These are phyloP conservation scores for Sicus ferrugineus DNA, from an alignment of 2,888 invertebrate genomes.

Conservation along the genomic window DNA sequence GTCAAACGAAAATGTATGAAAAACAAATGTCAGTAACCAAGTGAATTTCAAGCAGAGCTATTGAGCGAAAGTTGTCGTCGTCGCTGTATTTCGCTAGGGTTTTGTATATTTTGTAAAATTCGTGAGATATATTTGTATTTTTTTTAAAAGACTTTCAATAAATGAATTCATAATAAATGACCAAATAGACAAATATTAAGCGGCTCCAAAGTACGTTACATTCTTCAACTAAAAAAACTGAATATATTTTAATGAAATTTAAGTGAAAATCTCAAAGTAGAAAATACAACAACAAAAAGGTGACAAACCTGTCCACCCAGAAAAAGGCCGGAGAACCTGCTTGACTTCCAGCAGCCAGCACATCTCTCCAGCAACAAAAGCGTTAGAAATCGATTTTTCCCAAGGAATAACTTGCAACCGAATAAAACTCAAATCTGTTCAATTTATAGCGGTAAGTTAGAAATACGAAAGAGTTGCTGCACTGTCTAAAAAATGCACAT, in stretches of 20 bases:
- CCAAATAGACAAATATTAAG: too few species aligned
- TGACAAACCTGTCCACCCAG: conserved; percentile 19
- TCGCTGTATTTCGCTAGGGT: too few species aligned
- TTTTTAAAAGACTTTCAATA: too few species aligned
- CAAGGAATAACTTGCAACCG: not conserved
- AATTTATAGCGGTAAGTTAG: conserved; percentile 28
- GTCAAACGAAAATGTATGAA: conserved; percentile 28
- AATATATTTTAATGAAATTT: conserved; percentile 10
- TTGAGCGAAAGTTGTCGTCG: conserved; percentile 32
- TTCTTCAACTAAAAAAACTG: not conserved
- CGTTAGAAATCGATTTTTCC: conserved; percentile 24
- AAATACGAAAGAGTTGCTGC: not conserved
- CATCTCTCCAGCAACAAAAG: conserved; percentile 7
- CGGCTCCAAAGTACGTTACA: not conserved
- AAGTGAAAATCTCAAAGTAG: conserved; percentile 15
- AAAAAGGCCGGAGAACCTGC: conserved; percentile 26
- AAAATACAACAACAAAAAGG: conserved; percentile 13
- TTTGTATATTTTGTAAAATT: too few species aligned
- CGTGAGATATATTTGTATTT: too few species aligned
- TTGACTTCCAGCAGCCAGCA: not conserved
- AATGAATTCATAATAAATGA: not conserved
- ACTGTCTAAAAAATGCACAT: conserved; percentile 5
- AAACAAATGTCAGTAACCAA: conserved; percentile 37
- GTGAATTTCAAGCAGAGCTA: conserved; percentile 32
- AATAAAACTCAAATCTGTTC: not conserved